A percentile compares a stretch with the other conserved stretches of the same genome.
Conservation (phyloP, 2,888 invertebrate genomes). For the Macrophya alboannulata region DNA sequence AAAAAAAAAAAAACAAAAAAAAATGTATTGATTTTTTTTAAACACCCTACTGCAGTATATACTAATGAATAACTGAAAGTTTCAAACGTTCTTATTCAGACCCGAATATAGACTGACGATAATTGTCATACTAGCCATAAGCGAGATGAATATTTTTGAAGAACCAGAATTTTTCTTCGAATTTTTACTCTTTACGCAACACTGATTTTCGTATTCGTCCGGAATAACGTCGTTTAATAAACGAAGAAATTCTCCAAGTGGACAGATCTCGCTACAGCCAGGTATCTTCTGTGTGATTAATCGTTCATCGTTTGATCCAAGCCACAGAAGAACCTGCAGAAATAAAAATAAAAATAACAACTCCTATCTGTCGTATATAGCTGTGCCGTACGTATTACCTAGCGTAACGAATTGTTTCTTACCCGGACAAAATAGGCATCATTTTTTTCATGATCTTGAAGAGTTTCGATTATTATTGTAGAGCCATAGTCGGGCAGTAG, state of each 20-base stretch:
- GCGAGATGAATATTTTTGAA: neutral
- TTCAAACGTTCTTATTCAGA: neutral
- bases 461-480: constrained; percentile 73
- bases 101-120: neutral
- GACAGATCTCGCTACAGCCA: constrained; percentile 76
- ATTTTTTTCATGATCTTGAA: constrained; percentile 66
- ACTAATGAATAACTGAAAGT: no score
- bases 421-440: constrained; percentile 71
- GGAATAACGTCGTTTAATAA: constrained; percentile 73
- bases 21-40: no score
- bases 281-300: constrained; percentile 76
- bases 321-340: constrained; percentile 77
- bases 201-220: constrained; percentile 69
- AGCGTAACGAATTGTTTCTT: constrained; percentile 33
- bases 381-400: neutral
- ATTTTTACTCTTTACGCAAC: constrained; percentile 6
- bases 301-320: constrained; percentile 72
- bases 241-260: constrained; percentile 74
- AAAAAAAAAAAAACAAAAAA: no score
- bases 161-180: constrained; percentile 14
- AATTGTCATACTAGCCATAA: neutral
- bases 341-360: constrained; percentile 2
- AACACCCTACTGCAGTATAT: no score
- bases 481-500: constrained; percentile 73
- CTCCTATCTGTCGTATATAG: no score